Evolutionary conservation across 2,113 vertebrate genomes (phyloP), one percentile per base, ranked within the genome.

Genomic region (Labeo catla): DNA sequence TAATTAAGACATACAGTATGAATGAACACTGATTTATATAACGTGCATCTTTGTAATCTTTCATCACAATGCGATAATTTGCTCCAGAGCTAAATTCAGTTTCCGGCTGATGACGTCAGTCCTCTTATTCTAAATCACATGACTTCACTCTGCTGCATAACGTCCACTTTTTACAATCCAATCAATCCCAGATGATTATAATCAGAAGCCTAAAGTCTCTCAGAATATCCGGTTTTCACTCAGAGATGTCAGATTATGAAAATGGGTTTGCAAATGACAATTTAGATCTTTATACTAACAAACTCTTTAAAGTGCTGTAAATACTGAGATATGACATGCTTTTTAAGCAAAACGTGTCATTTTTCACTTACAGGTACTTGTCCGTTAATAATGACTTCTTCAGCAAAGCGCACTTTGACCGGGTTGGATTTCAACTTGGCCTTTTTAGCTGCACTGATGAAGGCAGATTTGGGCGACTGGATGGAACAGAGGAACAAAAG

Each of bases 381-480:
- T 88, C 98, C 98, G 43, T 99, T 99, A 93, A 99, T 96, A 94
- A 98, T 98, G 92, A 99, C 97, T 93, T 99, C 98, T 92, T 99
- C 98, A 0, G 98, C 98, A 73, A 99, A 99, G 88, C 98, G 96
- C 72, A 99, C 98, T 95, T 99, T 99, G 76, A 99, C 98, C 23
- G 98, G 98, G 92, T 99, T 99, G 77, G 98, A 99, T 95, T 97
- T 99, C 96, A 99, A 96, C 93, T 98, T 97, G 92, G 98, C 98
- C 93, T 99, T 99, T 94, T 99, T 99, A 89, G 98, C 98, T 93
- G 98, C 98, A 89, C 98, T 99, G 93, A 99, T 99, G 95, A 99
- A 99, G 91, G 98, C 98, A 79, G 98, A 99, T 94, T 99, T 99
- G 87, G 98, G 98, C 91, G 97, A 99, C 98, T 99, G 93, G 88